Base-by-base conservation (phyloP, 2,113 vertebrate genomes). In the Rattus norvegicus region DNA sequence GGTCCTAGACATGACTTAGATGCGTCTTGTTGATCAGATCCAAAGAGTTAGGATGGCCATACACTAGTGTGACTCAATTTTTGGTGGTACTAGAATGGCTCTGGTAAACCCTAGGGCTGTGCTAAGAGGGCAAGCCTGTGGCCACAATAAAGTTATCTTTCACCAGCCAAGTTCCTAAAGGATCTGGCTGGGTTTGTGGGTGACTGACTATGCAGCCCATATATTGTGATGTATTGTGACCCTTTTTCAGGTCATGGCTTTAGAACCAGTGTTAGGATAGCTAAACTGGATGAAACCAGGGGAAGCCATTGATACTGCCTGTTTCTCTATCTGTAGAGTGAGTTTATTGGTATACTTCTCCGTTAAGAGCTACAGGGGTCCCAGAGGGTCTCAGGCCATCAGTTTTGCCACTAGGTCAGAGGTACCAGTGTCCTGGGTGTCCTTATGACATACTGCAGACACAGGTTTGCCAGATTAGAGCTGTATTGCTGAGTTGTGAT, bases 31-130 rank as follows among this genome's bases (percentile, higher is more conserved):
- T 7, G 12, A 84, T 69, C 19, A n/a, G 67, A 26, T 22, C 52
- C 17, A 22, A 61, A 0, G 61, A 12, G 3, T 13, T 39, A 33
- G 28, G 59, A 14, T 0, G 3, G 30, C 56, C 43, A 9, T 1
- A 49, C 9, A 7, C 12, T 28, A 10, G 70, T 26, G 33, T 6
- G 36, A 7, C 39, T 84, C 28, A 24, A 19, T 33, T 59, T 17
- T 20, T 36, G 43, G 11, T 49, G 10, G 19, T 2, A 8, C 30
- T 19, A 9, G 63, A 16, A n/a, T 5, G 3, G 54, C 76, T 4
- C 1, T 20, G 17, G 28, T 33, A 14, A 75, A 16, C 24, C 6
- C 30, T 1, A 0, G 12, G 19, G 11, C 52, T 33, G 8, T 47
- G 36, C 52, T 22, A 19, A 30, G n/a, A 65, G 47, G 75, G 7